Evolutionary conservation across 2,888 invertebrate species (phyloP).

Genomic region (Cheilosia grossa): DNA sequence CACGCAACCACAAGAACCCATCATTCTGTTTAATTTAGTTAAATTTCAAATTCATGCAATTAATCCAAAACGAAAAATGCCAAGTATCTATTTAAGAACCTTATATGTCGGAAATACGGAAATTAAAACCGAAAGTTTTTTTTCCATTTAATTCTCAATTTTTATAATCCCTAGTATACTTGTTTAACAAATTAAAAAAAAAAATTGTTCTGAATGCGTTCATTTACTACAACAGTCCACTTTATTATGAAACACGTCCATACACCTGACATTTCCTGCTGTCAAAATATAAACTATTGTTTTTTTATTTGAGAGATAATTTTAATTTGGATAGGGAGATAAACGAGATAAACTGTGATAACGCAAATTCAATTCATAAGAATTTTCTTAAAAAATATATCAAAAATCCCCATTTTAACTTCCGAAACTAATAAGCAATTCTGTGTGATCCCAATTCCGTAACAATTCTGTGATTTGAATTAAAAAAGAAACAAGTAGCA

Average conservation of each 20-base stretch:
- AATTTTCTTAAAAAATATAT: constrained; percentile 20
- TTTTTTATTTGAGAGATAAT: neutral
- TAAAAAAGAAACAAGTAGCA: constrained; percentile 7
- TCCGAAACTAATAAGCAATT: constrained; percentile 3
- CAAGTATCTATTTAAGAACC: too few species aligned
- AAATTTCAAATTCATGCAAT: too few species aligned
- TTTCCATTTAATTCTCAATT: too few species aligned
- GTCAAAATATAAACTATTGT: constrained; percentile 15
- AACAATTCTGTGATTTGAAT: neutral
- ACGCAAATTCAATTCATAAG: constrained; percentile 10
- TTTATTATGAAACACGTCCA: neutral
- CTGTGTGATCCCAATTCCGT: neutral
- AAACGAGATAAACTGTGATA: constrained; percentile 54
- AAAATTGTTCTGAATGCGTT: neutral
- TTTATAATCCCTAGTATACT: too few species aligned
- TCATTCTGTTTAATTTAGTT: too few species aligned
- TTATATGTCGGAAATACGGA: too few species aligned
- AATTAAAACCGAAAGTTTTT: too few species aligned
- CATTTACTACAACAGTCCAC: neutral
- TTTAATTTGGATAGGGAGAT: constrained; percentile 8
- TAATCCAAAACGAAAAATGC: neutral
- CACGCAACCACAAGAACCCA: too few species aligned
- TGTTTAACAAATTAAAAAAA: too few species aligned
- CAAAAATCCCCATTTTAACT: neutral
- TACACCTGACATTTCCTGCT: constrained; percentile 19